Evolutionary conservation across 1,140 invertebrate species (phyloP), one percentile per base, ranked within the genome.

Genomic region (Carposina sasakii): DNA sequence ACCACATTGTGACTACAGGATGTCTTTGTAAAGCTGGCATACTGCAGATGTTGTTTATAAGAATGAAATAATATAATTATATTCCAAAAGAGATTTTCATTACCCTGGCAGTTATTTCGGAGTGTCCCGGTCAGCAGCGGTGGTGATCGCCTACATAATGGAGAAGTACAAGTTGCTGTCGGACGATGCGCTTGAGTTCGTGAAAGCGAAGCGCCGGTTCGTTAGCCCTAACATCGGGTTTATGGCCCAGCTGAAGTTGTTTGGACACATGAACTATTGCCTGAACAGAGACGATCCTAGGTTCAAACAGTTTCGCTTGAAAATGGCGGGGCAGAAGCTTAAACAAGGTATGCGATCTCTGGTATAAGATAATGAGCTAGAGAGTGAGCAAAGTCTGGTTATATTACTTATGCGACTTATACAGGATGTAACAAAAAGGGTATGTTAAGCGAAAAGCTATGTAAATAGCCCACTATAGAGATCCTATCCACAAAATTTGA

Each of bases 141-240:
- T 95, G 2, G 90, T 96, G 0, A 92, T 95, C 53, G 94, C 92
- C 6, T 96, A 92, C 67, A 76, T 94, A 5, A 96, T 97, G 94
- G 91, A 94, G 63, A 94, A 94, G 58, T 89, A 93, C 67, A 71
- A 88, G 2, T 83, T 94, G 45, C 88, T 88, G 30, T 93, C 92
- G 54, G 74, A 88, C 48, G 88, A 92, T 41, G 93, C 94, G 0
- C 91, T 91, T 57, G 87, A 91, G 12, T 67, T 87, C 39, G 89
- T 92, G 0, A 90, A 90, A 67, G 64, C 81, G 26, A 91, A 91
- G 54, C 81, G 92, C 17, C 82, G 87, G 5, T 90, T 90, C 57
- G 88, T 92, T 0, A 81, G 88, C 28, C 93, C 92, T 0, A 94
- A 94, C 70, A 69, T 85, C 4, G 93, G 94, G 0, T 95, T 96